Base-by-base conservation (phyloP, 2,113 vertebrate genomes). In the Serinus canaria region DNA sequence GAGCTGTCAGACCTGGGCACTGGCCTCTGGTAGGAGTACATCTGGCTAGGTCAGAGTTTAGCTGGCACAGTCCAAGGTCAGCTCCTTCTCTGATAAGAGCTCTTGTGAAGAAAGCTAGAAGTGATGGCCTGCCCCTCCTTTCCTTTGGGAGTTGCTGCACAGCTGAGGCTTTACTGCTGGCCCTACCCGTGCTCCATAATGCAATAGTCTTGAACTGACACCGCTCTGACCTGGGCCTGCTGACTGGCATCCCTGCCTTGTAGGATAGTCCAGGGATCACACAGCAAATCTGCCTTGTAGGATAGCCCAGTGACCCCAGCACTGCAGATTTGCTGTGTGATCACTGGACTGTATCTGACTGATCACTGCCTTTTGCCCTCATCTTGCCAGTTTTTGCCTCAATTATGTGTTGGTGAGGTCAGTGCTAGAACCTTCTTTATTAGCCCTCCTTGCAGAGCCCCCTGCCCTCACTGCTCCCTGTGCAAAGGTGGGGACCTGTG, bases 161-260 rank as follows among this genome's bases (percentile, higher is more conserved):
- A 76, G 44, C n/a, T 35, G 46, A 20, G 12, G 24, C 9, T 78
- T 82, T 16, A 1, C 41, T 63, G 41, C 53, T 81, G 49, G 30
- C 30, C 16, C 11, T 1, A 11, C 11, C 52, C 0, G 0, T 53
- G 63, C 55, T 52, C 21, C 11, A 4, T 1, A 1, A 1, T 37
- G 35, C 0, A 0, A 13, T 2, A 4, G 14, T 58, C 12, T 39
- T 0, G 0, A n/a, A 3, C 27, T 31, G 16, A 35, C 52, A 17
- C 14, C 11, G 1, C 52, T 19, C 35, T 69, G 37, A 35, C 13
- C 55, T 4, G 7, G 15, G 30, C 18, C 55, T 52, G 7, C 55
- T 60, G 59, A 1, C 19, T 35, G 37, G 43, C 47, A 55, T 41
- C 78, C 24, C 43, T 28, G 44, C 31, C 52, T 69, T 39, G 39